Base-by-base conservation (phyloP, 2,888 invertebrate genomes). In the Bombylius major region DNA sequence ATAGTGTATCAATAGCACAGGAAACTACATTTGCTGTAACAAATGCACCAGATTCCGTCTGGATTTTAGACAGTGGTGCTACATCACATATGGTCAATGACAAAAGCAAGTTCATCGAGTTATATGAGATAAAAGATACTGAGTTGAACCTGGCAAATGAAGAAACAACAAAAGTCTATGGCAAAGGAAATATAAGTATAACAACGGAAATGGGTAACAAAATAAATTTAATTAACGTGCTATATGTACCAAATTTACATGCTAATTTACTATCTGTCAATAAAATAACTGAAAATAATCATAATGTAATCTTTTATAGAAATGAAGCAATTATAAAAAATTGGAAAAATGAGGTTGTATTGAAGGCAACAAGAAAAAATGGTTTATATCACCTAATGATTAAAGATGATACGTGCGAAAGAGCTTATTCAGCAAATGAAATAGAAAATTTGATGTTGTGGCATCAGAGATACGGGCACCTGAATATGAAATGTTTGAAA, bases 41-140 rank as follows among this genome's bases (percentile, higher is more conserved):
- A 39, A 39, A 39, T 39, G 39, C 4, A 39, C 6, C 4, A 9
- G 11, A 4, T 9, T 11, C 32, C 4, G 47, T 23, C 32, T 56
- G 56, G 56, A 53, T 53, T 12, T 11, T 53, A n/a, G 53, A 56
- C 12, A 53, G 53, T 8, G 53, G 56, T 4, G 56, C 56, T 11
- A 36, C 56, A 6, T 56, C 56, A 1, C 56, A 56, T 14, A 56
- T 56, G 56, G 49, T 50, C 9, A 50, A 44, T 9, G 8, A 32
- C 2, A 44, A 9, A 23, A 3, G 7, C 1, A 44, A 53, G 31
- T 52, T 56, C 32, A 13, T n/a, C 4, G 33, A 49, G 1, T 31
- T 53, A 4, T n/a, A 36, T 9, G 5, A 23, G 48, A 23, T 12
- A 14, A 31, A 47, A 23, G 14, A 47, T 12, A 47, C 9, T 8